These are phyloP conservation scores for Acanthisitta chloris DNA, from an alignment of 2,113 vertebrate species.

Conservation along the genomic window DNA sequence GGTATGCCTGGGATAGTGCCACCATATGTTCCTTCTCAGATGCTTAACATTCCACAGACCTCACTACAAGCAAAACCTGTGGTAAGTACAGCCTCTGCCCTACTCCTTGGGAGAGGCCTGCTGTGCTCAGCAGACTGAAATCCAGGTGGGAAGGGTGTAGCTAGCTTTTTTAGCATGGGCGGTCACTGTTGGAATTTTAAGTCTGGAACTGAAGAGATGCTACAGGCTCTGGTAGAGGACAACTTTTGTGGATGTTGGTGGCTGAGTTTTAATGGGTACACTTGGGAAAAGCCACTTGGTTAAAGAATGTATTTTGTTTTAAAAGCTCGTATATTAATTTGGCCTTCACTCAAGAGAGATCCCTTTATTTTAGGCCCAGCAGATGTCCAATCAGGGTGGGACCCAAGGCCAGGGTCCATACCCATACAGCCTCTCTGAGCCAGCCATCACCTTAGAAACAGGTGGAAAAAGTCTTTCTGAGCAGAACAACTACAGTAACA, in stretches of 20 bases:
- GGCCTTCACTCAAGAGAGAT: not conserved
- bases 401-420: constrained; percentile 78
- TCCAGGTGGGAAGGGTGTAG: not conserved
- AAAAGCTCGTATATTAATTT: too few relatives aligned
- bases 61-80: constrained; percentile 81
- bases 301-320: not conserved
- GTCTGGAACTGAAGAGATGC: not conserved
- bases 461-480: constrained; percentile 80
- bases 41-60: constrained; percentile 89
- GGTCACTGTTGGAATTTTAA: not conserved
- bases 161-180: not conserved
- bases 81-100: constrained; percentile 71
- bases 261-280: not conserved
- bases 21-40: constrained; percentile 82
- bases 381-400: constrained; percentile 74
- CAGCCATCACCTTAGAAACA: constrained; percentile 75
- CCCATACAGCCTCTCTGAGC: constrained; percentile 78
- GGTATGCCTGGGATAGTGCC: constrained; percentile 84
- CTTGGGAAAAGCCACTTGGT: not conserved
- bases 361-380: constrained; percentile 70
- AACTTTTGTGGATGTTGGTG: not conserved
- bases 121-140: not conserved
- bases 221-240: not conserved
- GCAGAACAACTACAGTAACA: constrained; percentile 90
- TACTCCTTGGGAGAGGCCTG: not conserved